Conservation (phyloP, 2,113 vertebrate species). For the Xenus cinereus region DNA sequence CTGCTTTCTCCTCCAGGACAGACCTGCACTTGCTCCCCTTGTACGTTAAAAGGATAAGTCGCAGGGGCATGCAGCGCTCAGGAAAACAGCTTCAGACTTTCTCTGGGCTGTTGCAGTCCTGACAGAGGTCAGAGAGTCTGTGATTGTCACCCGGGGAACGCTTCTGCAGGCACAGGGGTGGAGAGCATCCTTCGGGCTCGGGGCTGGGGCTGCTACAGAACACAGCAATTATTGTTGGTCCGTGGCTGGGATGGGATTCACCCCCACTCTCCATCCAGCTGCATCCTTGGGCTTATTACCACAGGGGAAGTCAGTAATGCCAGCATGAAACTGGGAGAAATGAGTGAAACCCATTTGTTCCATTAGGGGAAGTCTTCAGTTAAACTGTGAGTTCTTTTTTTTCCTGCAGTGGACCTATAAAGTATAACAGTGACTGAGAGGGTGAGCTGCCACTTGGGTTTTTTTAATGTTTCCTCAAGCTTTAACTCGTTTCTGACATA, state of each 20-base stretch:
- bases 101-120: not conserved
- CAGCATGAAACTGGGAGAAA: not conserved
- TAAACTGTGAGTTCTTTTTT: not conserved
- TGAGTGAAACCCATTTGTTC: not conserved
- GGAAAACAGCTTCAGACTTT: not conserved
- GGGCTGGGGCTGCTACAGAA: not conserved
- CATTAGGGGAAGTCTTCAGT: not conserved
- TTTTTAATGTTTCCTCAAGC: not conserved
- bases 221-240: not conserved
- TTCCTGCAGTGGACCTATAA: not conserved
- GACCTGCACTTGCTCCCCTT: not conserved
- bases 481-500: not conserved
- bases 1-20: slow-evolving; percentile 14
- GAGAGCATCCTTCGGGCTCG: not conserved
- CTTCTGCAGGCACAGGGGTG: not conserved
- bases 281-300: not conserved
- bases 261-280: not conserved
- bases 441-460: not conserved
- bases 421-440: not conserved
- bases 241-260: not conserved
- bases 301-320: not conserved
- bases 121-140: not conserved
- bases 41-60: not conserved
- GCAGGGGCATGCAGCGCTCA: not conserved
- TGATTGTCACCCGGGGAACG: not conserved